Conservation (phyloP, 2,113 vertebrate genomes). For the Mus spicilegus region DNA sequence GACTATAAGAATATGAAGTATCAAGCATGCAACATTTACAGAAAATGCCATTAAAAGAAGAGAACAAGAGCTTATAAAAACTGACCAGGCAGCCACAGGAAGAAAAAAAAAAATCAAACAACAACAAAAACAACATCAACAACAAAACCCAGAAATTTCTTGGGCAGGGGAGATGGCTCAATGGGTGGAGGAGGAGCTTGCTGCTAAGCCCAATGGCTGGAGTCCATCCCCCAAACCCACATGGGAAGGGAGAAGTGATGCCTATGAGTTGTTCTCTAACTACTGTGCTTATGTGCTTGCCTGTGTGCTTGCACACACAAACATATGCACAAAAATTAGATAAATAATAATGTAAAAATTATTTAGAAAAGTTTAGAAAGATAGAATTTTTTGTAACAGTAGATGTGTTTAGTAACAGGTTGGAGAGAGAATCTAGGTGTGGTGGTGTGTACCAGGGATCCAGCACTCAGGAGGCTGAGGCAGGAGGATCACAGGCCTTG, state of each 20-base stretch:
- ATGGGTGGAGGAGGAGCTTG: background rate
- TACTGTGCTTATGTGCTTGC: background rate
- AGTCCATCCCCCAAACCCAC: background rate
- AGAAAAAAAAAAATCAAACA: background rate
- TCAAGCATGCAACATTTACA: background rate
- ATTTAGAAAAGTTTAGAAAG: background rate
- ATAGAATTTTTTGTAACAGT: background rate
- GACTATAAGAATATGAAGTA: background rate
- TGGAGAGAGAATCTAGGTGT: background rate
- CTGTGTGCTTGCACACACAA: background rate
- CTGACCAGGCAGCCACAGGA: background rate
- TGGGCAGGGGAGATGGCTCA: background rate
- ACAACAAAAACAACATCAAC: background rate
- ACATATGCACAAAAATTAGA: background rate
- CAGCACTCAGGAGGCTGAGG: background rate
- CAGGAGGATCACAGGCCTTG: background rate
- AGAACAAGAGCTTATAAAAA: background rate
- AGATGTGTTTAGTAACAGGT: background rate
- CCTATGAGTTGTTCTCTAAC: background rate
- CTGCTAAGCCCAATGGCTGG: too few species aligned
- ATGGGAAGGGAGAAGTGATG: background rate
- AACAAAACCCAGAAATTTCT: background rate
- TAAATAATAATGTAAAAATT: background rate
- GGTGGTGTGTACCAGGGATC: background rate
- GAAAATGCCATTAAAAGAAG: background rate